Percentiles rank a stretch among this genome's conserved stretches.
These are phyloP conservation scores for Alosa alosa DNA, from an alignment of 2,113 vertebrate genomes.

Conservation along the genomic window DNA sequence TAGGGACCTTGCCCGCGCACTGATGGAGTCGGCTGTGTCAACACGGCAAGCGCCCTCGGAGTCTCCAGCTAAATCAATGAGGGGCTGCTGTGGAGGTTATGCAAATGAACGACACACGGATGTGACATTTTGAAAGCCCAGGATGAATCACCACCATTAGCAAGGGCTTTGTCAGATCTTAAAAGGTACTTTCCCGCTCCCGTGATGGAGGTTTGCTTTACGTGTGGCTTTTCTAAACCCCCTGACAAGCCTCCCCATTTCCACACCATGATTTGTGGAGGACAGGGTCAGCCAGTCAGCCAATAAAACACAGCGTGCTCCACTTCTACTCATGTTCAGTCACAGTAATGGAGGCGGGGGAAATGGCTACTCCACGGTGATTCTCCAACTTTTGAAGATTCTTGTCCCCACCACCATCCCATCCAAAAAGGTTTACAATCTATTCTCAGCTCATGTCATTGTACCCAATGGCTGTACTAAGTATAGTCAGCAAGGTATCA, in stretches of 20 bases:
- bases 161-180: slow-evolving; percentile 70
- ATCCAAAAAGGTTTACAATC: neutral
- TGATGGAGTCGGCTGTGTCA: slow-evolving; percentile 69
- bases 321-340: slow-evolving; percentile 44
- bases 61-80: slow-evolving; percentile 70
- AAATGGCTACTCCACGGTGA: slow-evolving; percentile 35
- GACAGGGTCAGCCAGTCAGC: slow-evolving; percentile 61
- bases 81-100: slow-evolving; percentile 69
- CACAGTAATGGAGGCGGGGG: slow-evolving; percentile 55
- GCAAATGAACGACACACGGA: slow-evolving; percentile 69
- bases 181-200: slow-evolving; percentile 70
- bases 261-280: slow-evolving; percentile 66
- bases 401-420: no score
- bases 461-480: neutral
- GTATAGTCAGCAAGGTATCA: no score
- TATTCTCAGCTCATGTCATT: neutral
- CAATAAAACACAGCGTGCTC: slow-evolving; percentile 66
- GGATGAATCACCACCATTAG: slow-evolving; percentile 77
- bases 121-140: slow-evolving; percentile 80
- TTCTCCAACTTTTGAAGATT: neutral
- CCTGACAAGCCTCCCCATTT: neutral
- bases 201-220: slow-evolving; percentile 62
- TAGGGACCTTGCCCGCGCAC: slow-evolving; percentile 64
- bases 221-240: slow-evolving; percentile 32
- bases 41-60: slow-evolving; percentile 64